Base-by-base conservation (phyloP, 2,888 invertebrate genomes). In the Apantesis nais region DNA sequence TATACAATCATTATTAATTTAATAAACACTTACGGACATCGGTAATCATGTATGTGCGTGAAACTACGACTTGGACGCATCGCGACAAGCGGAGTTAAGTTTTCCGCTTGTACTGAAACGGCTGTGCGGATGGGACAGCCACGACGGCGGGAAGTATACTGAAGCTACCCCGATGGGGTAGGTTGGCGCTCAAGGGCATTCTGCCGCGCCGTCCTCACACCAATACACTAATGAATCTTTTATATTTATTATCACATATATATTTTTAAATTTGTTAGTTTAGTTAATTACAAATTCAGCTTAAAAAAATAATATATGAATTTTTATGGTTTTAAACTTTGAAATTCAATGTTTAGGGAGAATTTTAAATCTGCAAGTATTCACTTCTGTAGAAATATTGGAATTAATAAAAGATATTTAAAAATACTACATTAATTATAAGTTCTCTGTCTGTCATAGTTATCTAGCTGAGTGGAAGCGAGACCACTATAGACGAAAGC, bases 11-110 rank as follows among this genome's bases (percentile, higher is more conserved):
- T 63, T n/a, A 61, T 34, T 34, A 65, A 60, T 29, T 29, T 29
- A 67, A 60, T 52, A 68, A 44, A 9, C 34, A 89, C 90, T 89
- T 84, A 90, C 91, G 85, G 85, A 67, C 91, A 91, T 5, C 89
- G 83, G 41, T 89, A 63, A 67, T 91, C 91, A 67, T 90, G 89
- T 0, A 80, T 71, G 37, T 90, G 90, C 0, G 73, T 76, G 25
- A 88, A 88, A 70, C 83, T 86, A 70, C 79, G 82, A 65, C 82
- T 84, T 1, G 81, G 83, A 39, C 72, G 79, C 85, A 88, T 85
- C 14, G 29, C 74, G 14, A 29, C 14, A 63, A 55, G 65, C 63
- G 44, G 31, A 31, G 25, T 25, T 60, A 63, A 72, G 70, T 78
- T 72, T 62, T n/a, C 29, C 66, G 39, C 66, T 29, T 58, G 16